Percentiles rank a stretch among this genome's conserved stretches.
Conservation (phyloP, 2,113 vertebrate species). For the Sinosuthora webbiana region DNA sequence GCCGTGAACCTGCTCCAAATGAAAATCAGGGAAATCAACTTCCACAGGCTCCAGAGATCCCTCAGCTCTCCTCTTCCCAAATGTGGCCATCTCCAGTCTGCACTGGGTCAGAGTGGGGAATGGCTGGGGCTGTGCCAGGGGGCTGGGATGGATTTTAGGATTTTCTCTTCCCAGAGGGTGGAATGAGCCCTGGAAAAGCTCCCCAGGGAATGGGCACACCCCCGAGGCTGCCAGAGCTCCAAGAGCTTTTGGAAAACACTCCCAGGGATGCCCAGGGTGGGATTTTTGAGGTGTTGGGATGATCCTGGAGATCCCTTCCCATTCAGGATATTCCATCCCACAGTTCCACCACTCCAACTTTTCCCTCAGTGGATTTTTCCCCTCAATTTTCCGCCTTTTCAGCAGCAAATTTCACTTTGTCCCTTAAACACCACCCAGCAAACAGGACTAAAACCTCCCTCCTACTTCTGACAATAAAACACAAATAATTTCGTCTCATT, state of each 20-base stretch:
- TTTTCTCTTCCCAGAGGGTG: background rate
- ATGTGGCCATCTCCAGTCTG: accelerated
- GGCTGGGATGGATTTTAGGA: background rate
- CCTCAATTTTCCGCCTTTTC: background rate
- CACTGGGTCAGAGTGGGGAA: too few species aligned
- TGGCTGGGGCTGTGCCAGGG: background rate
- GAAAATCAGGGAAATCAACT: too few species aligned
- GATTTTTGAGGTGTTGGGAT: too few species aligned
- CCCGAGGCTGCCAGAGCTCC: background rate
- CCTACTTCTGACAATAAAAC: background rate
- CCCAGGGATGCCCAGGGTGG: background rate
- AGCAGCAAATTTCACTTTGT: background rate
- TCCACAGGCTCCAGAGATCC: background rate
- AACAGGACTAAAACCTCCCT: background rate
- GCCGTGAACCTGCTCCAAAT: too few species aligned
- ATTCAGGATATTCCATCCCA: background rate
- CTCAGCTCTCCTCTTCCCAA: background rate
- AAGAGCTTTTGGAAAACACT: accelerated
- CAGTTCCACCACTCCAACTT: background rate
- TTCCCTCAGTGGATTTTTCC: background rate
- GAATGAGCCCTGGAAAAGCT: background rate
- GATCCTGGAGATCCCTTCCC: background rate
- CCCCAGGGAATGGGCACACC: background rate
- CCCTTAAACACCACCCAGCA: background rate
- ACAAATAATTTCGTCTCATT: background rate